Percentiles rank a stretch among this genome's conserved stretches.
phyloP scores from a whole-genome alignment of 2,888 invertebrate species.

The Caenorhabditis sinica region DNA sequence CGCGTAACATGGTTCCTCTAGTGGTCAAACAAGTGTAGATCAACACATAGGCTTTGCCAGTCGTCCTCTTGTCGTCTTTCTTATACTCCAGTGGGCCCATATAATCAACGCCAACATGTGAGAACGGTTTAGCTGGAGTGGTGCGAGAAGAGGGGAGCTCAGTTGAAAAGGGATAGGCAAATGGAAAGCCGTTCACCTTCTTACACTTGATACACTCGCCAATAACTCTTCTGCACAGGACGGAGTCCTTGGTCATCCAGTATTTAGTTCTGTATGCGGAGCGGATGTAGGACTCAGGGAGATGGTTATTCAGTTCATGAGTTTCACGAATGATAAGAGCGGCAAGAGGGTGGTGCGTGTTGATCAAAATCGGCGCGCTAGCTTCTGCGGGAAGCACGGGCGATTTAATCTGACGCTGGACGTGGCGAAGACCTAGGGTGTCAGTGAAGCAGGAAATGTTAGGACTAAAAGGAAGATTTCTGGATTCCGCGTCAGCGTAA shows the following conservation, averaged over 20 bases:
- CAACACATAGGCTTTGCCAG: not conserved
- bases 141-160: not conserved
- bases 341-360: not conserved
- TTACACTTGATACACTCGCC: not conserved
- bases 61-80: not conserved
- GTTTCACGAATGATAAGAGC: not conserved
- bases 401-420: no score
- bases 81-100: not conserved
- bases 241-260: conserved; percentile 22
- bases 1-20: not conserved
- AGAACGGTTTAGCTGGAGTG: not conserved
- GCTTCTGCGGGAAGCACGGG: not conserved
- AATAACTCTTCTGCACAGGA: not conserved
- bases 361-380: no score
- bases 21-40: not conserved
- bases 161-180: not conserved
- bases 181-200: not conserved
- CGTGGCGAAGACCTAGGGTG: no score
- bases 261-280: not conserved
- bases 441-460: no score
- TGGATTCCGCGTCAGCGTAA: no score
- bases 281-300: not conserved
- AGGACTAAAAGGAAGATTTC: no score
- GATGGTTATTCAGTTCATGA: not conserved
- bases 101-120: conserved; percentile 9